Conservation (phyloP, 2,113 vertebrate genomes). For the Phalacrocorax aristotelis region DNA sequence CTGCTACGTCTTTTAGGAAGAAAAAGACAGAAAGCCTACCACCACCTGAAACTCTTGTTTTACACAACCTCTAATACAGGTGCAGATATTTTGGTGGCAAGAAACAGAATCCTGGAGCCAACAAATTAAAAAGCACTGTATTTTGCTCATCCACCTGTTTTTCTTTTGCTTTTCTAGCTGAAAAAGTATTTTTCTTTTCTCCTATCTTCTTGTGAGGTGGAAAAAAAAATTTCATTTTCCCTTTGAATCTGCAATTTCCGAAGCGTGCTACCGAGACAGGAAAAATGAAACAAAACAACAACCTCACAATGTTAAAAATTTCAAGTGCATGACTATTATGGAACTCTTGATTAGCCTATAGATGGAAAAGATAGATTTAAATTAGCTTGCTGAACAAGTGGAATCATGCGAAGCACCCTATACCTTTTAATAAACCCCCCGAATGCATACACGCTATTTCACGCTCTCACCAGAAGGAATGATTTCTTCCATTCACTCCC, state of each 20-base stretch:
- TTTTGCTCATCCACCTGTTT: neutral
- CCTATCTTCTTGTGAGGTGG: neutral
- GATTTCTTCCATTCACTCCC: conserved; percentile 26
- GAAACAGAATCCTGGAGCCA: neutral
- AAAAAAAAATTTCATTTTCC: neutral
- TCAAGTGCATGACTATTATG: neutral
- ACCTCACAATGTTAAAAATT: neutral
- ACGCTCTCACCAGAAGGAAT: neutral
- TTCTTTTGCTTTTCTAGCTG: neutral
- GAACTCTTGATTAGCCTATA: neutral
- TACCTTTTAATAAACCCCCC: neutral
- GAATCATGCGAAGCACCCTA: neutral
- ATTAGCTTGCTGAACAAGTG: neutral
- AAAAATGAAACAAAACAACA: neutral
- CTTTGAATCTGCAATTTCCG: neutral
- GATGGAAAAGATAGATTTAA: neutral
- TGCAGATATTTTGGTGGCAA: neutral
- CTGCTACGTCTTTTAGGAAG: neutral
- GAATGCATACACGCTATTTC: neutral
- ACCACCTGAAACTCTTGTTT: neutral
- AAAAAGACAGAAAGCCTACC: too few species aligned
- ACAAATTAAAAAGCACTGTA: neutral
- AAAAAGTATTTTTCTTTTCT: neutral
- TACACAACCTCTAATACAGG: neutral
- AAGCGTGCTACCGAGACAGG: neutral